Conservation (phyloP, 2,797 vertebrate species). For the Nasua narica region DNA sequence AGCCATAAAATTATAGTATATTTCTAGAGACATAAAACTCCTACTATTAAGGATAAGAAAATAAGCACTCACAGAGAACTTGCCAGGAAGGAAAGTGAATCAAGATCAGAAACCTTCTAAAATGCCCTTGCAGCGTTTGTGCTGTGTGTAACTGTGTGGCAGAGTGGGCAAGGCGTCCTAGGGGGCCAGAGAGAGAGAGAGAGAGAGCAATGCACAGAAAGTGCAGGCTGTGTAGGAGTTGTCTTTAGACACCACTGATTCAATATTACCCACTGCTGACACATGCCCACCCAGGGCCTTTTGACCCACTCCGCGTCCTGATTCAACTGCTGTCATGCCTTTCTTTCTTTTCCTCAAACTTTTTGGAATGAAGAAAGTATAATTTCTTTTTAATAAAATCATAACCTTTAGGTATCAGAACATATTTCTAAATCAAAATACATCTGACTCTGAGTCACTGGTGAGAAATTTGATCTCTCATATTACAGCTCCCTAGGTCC, state of each 20-base stretch:
- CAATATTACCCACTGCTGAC: not conserved
- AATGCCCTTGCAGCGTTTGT: not conserved
- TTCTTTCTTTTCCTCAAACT: not conserved
- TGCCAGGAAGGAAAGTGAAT: slow-evolving; percentile 46
- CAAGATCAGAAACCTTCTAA: slow-evolving; percentile 40
- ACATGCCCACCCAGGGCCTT: fast-evolving
- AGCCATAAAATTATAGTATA: slow-evolving; percentile 51
- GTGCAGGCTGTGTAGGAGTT: not conserved
- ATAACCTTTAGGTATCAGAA: not conserved
- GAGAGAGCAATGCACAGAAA: not conserved
- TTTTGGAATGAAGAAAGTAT: slow-evolving; percentile 6
- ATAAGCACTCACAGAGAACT: slow-evolving; percentile 47
- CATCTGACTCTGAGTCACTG: not conserved
- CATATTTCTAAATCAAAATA: slow-evolving; percentile 40
- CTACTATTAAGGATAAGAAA: slow-evolving; percentile 58
- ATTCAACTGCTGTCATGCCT: not conserved
- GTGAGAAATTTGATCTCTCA: not conserved
- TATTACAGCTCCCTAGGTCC: not conserved
- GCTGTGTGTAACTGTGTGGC: not conserved
- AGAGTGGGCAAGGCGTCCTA: not conserved
- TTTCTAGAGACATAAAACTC: slow-evolving; percentile 60
- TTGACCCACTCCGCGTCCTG: not conserved
- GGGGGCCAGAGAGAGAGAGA: not conserved
- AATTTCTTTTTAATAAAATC: not conserved
- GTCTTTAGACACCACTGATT: not conserved